A percentile compares a stretch with the other conserved stretches of the same genome.
Evolutionary conservation across 1,140 invertebrate genomes (phyloP).

Genomic region (Drosophila busckii): DNA sequence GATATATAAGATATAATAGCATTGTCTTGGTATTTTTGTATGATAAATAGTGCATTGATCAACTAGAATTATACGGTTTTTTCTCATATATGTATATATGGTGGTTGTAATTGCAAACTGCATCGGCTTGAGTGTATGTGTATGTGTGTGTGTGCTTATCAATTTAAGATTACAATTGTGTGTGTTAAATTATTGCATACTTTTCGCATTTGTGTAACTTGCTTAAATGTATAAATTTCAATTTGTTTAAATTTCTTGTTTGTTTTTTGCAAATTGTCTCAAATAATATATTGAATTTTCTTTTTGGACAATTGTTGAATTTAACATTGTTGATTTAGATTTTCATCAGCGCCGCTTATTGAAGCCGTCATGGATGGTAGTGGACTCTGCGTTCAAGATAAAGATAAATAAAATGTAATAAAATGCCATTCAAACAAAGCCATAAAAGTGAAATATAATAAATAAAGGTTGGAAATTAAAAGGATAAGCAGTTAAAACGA

Average conservation of each 20-base stretch:
- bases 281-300: conserved; percentile 20
- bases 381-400: conserved; percentile 78
- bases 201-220: conserved; percentile 43
- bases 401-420: conserved; percentile 48
- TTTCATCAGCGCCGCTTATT: conserved; percentile 78
- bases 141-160: conserved; percentile 28
- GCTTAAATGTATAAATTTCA: conserved; percentile 49
- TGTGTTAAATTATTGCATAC: conserved; percentile 60
- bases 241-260: conserved; percentile 37
- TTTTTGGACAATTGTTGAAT: conserved; percentile 53
- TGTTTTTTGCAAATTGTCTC: conserved; percentile 27
- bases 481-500: background rate
- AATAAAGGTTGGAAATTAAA: conserved; percentile 12
- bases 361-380: conserved; percentile 79
- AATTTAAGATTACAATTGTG: conserved; percentile 38
- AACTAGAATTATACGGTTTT: conserved; percentile 73
- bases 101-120: too few species aligned
- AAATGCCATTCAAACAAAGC: conserved; percentile 29
- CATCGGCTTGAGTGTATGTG: conserved; percentile 36
- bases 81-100: conserved; percentile 31
- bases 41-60: conserved; percentile 69
- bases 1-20: conserved; percentile 42
- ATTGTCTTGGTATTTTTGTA: conserved; percentile 48
- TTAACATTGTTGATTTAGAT: conserved; percentile 79
- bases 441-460: conserved; percentile 3